Conservation (phyloP, 2,113 vertebrate genomes). For the Cyphomyrus plagiostoma region DNA sequence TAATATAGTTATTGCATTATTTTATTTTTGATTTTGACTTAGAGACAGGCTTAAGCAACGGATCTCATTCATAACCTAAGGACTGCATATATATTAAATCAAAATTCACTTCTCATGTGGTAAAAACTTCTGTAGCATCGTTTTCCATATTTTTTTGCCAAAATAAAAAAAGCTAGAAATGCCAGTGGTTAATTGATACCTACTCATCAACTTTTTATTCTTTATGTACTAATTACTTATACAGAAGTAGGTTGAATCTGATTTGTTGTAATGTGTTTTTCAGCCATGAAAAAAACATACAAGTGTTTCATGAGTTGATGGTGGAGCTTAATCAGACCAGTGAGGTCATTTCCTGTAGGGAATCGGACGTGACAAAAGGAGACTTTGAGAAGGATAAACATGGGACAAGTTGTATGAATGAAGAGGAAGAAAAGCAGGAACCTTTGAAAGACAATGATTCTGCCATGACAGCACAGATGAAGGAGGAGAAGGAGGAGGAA, state of each 20-base stretch:
- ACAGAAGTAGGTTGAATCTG: background rate
- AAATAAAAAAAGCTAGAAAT: background rate
- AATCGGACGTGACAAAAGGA: constrained; percentile 40
- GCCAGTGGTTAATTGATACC: background rate
- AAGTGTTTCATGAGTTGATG: constrained; percentile 17
- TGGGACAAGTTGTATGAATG: constrained; percentile 46
- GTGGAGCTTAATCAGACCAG: constrained; percentile 29
- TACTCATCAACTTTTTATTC: background rate
- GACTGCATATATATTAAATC: background rate
- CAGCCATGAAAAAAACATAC: constrained; percentile 46
- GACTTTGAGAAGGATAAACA: constrained; percentile 44
- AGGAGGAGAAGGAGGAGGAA: constrained; percentile 20
- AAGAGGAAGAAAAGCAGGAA: constrained; percentile 13
- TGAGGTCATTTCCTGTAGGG: constrained; percentile 40
- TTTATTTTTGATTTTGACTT: background rate
- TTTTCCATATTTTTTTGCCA: background rate
- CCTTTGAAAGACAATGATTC: background rate
- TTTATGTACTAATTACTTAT: background rate
- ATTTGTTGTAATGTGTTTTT: constrained; percentile 43
- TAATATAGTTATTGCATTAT: background rate
- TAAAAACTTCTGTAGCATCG: background rate
- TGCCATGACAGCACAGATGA: background rate
- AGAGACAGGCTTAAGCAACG: background rate
- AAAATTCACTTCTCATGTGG: background rate
- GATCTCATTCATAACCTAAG: too few relatives aligned